Evolutionary conservation across 92 coral and sea anemone species (phyloP).

Genomic region (Palythoa grandiflora): DNA sequence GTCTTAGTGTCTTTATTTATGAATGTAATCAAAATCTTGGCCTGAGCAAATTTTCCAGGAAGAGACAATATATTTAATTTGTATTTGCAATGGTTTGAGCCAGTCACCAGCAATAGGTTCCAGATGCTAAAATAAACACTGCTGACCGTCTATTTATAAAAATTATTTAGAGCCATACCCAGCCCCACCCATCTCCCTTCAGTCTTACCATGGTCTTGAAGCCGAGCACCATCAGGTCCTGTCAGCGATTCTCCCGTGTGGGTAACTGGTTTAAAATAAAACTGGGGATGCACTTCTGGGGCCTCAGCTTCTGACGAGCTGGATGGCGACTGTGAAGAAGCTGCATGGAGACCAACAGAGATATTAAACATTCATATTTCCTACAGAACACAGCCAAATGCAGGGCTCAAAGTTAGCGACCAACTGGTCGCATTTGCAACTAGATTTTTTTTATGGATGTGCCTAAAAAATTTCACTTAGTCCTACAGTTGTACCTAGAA

Average conservation of each 20-base stretch:
- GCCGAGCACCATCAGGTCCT: constrained; percentile 74
- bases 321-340: constrained; percentile 13
- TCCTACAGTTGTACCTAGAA: no score
- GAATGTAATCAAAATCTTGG: no score
- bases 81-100: no score
- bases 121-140: background rate
- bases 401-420: no score
- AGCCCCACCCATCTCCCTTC: constrained; percentile 5
- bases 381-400: no score
- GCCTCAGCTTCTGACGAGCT: constrained; percentile 16
- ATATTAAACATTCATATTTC: background rate
- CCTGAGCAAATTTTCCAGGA: no score
- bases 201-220: constrained; percentile 75
- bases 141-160: no score
- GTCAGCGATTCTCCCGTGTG: constrained; percentile 68
- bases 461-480: no score
- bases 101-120: background rate
- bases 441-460: no score
- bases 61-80: no score
- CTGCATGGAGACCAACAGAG: background rate
- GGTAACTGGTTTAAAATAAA: constrained; percentile 78
- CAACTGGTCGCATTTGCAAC: no score
- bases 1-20: no score
- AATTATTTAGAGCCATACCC: background rate
- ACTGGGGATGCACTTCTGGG: constrained; percentile 60